These are phyloP conservation scores for Synanthedon myopaeformis DNA, from an alignment of 2,888 invertebrate species.

Conservation along the genomic window DNA sequence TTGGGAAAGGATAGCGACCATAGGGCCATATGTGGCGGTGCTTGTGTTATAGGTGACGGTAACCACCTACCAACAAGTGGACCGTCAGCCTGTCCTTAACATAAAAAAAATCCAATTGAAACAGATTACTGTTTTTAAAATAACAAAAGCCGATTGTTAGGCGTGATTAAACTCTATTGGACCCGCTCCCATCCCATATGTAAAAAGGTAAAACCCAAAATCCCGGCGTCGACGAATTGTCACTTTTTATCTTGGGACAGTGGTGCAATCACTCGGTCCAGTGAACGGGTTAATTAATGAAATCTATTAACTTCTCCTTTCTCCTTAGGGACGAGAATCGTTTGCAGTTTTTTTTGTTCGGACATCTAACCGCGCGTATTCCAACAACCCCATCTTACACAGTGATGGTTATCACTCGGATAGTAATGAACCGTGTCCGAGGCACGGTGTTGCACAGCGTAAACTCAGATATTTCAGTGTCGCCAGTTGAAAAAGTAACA, in stretches of 20 bases:
- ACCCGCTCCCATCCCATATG: slow-evolving; percentile 20
- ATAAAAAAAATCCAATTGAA: too few species aligned
- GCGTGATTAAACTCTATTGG: slow-evolving; percentile 17
- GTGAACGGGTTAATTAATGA: slow-evolving; percentile 69
- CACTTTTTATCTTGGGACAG: slow-evolving; percentile 49
- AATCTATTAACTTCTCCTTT: slow-evolving; percentile 64
- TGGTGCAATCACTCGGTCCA: slow-evolving; percentile 65
- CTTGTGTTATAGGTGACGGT: too few species aligned
- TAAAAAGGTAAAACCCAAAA: slow-evolving; percentile 37
- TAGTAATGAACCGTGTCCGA: background rate
- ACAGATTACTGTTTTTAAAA: too few species aligned
- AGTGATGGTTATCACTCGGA: too few species aligned
- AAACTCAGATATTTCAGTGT: background rate
- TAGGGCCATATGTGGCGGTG: too few species aligned
- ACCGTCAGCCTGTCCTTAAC: too few species aligned
- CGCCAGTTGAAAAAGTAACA: slow-evolving; percentile 8
- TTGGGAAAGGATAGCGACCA: too few species aligned
- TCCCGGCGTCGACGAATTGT: slow-evolving; percentile 45
- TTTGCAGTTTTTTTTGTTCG: slow-evolving; percentile 41
- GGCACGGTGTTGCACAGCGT: background rate
- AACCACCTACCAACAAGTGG: too few species aligned
- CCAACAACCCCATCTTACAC: slow-evolving; percentile 16
- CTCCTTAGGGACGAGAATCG: slow-evolving; percentile 45
- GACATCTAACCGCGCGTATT: slow-evolving; percentile 44
- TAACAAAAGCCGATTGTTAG: background rate